Base-by-base conservation (phyloP, 2,888 invertebrate species). In the Latrodectus elegans region DNA sequence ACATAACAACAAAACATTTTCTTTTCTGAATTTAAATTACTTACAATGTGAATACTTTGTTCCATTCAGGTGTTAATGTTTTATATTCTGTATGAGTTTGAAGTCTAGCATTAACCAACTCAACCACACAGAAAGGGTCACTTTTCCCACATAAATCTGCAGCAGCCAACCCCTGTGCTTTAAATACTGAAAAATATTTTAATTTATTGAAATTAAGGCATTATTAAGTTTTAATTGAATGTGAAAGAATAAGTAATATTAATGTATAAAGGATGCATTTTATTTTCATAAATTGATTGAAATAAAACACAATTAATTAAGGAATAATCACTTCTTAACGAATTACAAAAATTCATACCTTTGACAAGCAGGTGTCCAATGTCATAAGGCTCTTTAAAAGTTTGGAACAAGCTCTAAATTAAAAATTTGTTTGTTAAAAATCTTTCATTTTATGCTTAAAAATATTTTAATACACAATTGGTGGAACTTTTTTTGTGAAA, bases 81-180 rank as follows among this genome's bases (percentile, higher is more conserved):
- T 99, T 99, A 92, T 99, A 99, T 92, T 99, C 99, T 0, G 99
- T 99, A 92, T 99, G 98, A 0, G 99, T 99, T 92, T 99, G 99
- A 60, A 99, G 93, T 77, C 99, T 94, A 0, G 97, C 95, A 92
- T 99, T 99, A 15, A 97, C 96, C 89, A 99, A 93, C 92, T 99
- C 99, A 26, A 99, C 92, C 0, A 99, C 99, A 92, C 98, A 99
- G 93, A 99, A 99, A 0, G 99, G 99, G 93, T 99, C 99, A 73
- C 98, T 98, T 92, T 99, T 99, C 3, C 99, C 99, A 0, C 98
- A 98, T 67, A 99, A 94, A 92, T 99, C 99, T 0, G 99, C 98
- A 0, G 99, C 96, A 0, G 96, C 97, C 51, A 99, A 93, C 1
- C 97, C 98, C 91, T 94, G 94, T 11, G 95, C 95, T 91, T 94